Conservation (phyloP, 2,113 vertebrate genomes). For the Steatornis caripensis region DNA sequence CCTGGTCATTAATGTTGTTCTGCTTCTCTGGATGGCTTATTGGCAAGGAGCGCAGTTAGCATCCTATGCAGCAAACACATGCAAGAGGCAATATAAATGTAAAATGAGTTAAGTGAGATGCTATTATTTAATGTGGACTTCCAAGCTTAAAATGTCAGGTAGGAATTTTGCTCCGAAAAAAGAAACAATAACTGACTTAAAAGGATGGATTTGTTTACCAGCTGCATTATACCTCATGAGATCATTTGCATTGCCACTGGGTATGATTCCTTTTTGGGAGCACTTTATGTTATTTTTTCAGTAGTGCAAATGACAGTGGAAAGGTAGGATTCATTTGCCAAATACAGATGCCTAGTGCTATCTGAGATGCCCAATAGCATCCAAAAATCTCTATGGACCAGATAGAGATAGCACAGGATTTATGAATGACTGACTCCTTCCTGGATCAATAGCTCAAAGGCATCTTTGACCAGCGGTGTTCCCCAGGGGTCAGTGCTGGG, state of each 20-base stretch:
- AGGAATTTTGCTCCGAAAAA: neutral
- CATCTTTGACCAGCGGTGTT: too few relatives aligned
- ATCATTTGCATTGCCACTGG: neutral
- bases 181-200: neutral
- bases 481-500: too few relatives aligned
- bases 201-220: neutral
- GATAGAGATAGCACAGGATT: neutral
- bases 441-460: neutral
- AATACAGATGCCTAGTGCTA: neutral
- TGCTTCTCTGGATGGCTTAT: constrained; percentile 23
- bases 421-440: neutral
- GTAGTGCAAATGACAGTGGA: neutral
- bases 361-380: neutral
- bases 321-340: neutral
- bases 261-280: neutral
- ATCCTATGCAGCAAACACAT: neutral
- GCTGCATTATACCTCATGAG: neutral
- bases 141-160: neutral
- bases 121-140: neutral
- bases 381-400: neutral
- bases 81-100: neutral
- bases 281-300: neutral
- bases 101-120: constrained; percentile 14
- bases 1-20: constrained; percentile 28
- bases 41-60: neutral